phyloP scores from a whole-genome alignment of 2,888 invertebrate species.

The Platerodrilus igneus region DNA sequence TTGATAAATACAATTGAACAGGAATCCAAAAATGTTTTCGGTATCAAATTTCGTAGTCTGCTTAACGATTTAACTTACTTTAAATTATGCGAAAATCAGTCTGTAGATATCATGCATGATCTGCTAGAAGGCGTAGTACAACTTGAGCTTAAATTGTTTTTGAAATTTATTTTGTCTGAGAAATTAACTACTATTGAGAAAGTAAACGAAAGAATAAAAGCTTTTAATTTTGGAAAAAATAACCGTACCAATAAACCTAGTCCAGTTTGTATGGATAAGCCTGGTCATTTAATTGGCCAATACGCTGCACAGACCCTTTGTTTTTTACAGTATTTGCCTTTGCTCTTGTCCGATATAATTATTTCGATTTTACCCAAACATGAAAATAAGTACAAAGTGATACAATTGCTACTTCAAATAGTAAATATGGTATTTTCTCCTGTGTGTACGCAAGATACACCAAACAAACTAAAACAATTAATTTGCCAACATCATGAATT shows the following conservation, averaged over 20 bases:
- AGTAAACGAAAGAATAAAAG: conserved; percentile 13
- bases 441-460: conserved; percentile 7
- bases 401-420: conserved; percentile 3
- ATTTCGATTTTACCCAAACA: not conserved
- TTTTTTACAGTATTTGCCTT: conserved; percentile 18
- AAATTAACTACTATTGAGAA: conserved; percentile 7
- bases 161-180: conserved; percentile 7
- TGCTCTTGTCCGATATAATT: conserved; percentile 12
- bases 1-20: no score
- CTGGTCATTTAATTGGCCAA: conserved; percentile 15
- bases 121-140: conserved; percentile 25
- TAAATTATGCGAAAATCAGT: conserved; percentile 20
- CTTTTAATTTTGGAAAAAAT: conserved; percentile 13
- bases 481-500: conserved; percentile 12
- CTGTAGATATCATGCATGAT: conserved; percentile 30
- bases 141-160: conserved; percentile 18
- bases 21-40: no score
- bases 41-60: conserved; percentile 19
- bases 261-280: conserved; percentile 17
- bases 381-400: conserved; percentile 5
- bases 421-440: conserved; percentile 8
- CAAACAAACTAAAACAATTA: conserved; percentile 4
- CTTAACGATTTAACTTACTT: conserved; percentile 25
- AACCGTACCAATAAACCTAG: conserved; percentile 13
- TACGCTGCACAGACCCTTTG: conserved; percentile 14